Conservation (phyloP, 1,140 invertebrate species). For the Drepana arcuata region DNA sequence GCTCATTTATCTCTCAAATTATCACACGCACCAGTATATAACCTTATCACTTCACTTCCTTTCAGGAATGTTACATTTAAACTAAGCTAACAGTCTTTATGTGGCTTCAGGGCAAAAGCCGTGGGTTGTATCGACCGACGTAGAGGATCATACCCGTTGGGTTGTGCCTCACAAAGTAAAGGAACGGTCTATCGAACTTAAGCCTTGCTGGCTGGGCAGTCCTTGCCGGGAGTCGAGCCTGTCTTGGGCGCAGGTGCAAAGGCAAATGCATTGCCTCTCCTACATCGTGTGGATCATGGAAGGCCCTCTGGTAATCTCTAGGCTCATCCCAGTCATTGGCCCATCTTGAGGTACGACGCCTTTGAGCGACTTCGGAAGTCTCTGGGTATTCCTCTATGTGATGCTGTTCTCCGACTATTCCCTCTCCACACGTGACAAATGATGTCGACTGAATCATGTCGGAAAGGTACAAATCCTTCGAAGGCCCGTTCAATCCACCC, state of each 20-base stretch:
- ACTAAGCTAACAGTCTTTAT: slow-evolving; percentile 63
- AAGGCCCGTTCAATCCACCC: slow-evolving; percentile 80
- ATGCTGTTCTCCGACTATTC: slow-evolving; percentile 79
- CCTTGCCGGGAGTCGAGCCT: slow-evolving; percentile 78
- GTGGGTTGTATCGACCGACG: slow-evolving; percentile 88
- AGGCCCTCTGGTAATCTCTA: slow-evolving; percentile 73
- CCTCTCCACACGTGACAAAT: slow-evolving; percentile 86
- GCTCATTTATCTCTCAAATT: slow-evolving; percentile 43
- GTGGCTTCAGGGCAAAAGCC: slow-evolving; percentile 77
- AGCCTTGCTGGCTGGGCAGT: slow-evolving; percentile 74
- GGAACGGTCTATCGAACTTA: slow-evolving; percentile 87
- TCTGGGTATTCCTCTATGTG: slow-evolving; percentile 86
- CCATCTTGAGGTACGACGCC: slow-evolving; percentile 50
- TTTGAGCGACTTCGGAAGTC: slow-evolving; percentile 59
- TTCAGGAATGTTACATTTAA: slow-evolving; percentile 57
- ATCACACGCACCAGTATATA: slow-evolving; percentile 57
- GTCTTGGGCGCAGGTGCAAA: slow-evolving; percentile 77
- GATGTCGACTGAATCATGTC: slow-evolving; percentile 86
- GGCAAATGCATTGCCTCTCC: slow-evolving; percentile 75
- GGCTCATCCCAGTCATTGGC: slow-evolving; percentile 54
- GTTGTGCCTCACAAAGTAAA: slow-evolving; percentile 89
- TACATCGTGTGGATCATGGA: slow-evolving; percentile 76
- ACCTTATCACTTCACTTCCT: slow-evolving; percentile 63
- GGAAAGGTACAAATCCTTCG: slow-evolving; percentile 82
- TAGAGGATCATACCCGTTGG: slow-evolving; percentile 88